Conservation (phyloP, 2,888 invertebrate genomes). For the Parthenolecanium corni region DNA sequence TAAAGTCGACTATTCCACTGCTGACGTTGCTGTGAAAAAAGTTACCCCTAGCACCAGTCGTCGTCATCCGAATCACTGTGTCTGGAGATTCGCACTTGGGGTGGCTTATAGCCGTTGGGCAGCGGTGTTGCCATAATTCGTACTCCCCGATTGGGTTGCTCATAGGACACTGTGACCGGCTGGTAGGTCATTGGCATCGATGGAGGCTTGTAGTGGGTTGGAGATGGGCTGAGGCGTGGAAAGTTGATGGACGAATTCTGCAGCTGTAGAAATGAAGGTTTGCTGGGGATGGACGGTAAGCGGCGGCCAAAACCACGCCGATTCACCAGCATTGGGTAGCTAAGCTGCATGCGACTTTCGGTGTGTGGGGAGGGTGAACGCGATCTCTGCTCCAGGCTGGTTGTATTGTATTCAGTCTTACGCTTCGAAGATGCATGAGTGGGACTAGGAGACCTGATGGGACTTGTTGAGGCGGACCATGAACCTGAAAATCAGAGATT, state of each 20-base stretch:
- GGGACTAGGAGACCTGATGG: slow-evolving; percentile 71
- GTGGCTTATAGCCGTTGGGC: slow-evolving; percentile 65
- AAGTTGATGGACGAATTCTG: slow-evolving; percentile 75
- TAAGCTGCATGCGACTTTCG: slow-evolving; percentile 47
- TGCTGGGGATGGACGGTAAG: slow-evolving; percentile 80
- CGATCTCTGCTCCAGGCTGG: slow-evolving; percentile 65
- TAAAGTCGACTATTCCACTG: slow-evolving; percentile 3
- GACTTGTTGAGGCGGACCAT: slow-evolving; percentile 71
- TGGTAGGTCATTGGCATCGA: slow-evolving; percentile 35
- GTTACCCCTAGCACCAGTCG: slow-evolving; percentile 67
- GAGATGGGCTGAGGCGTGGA: slow-evolving; percentile 87
- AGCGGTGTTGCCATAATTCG: slow-evolving; percentile 70
- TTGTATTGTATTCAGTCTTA: slow-evolving; percentile 49
- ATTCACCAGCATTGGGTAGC: slow-evolving; percentile 36
- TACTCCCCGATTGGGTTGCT: slow-evolving; percentile 63
- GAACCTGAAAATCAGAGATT: too few species aligned
- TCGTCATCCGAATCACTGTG: slow-evolving; percentile 76
- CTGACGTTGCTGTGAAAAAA: slow-evolving; percentile 33
- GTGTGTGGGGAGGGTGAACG: slow-evolving; percentile 57
- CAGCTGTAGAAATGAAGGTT: slow-evolving; percentile 83
- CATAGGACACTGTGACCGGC: slow-evolving; percentile 69
- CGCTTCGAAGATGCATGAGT: slow-evolving; percentile 41
- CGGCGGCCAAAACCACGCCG: slow-evolving; percentile 62
- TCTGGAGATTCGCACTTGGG: slow-evolving; percentile 37
- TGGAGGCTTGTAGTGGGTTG: slow-evolving; percentile 54